Evolutionary conservation across 2,113 vertebrate species (phyloP).

Genomic region (Gadus chalcogrammus): DNA sequence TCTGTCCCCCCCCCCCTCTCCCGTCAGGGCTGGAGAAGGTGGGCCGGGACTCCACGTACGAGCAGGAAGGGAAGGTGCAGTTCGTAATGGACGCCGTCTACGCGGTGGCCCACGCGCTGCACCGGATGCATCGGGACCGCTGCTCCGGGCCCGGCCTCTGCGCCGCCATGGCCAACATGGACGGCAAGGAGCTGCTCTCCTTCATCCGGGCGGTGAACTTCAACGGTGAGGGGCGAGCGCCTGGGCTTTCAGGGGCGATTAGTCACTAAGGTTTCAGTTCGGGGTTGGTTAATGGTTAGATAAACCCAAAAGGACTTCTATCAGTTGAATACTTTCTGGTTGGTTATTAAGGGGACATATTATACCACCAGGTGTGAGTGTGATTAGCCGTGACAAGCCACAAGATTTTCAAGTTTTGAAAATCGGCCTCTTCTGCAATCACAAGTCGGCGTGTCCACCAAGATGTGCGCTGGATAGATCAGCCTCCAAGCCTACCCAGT

Average conservation of each 20-base stretch:
- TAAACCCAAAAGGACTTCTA: too few relatives aligned
- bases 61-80: slow-evolving; percentile 97
- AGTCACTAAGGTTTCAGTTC: background rate
- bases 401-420: too few relatives aligned
- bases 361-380: too few relatives aligned
- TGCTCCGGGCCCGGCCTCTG: slow-evolving; percentile 89
- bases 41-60: slow-evolving; percentile 88
- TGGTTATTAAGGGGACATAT: too few relatives aligned
- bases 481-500: too few relatives aligned
- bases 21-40: slow-evolving; percentile 87
- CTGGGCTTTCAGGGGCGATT: background rate
- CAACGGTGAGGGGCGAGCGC: slow-evolving; percentile 75
- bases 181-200: slow-evolving; percentile 89
- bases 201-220: slow-evolving; percentile 89
- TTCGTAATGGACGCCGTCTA: slow-evolving; percentile 97
- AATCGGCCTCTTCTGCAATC: too few relatives aligned
- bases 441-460: too few relatives aligned
- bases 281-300: too few relatives aligned
- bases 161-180: slow-evolving; percentile 84
- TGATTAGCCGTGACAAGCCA: too few relatives aligned
- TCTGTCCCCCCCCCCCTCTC: slow-evolving; percentile 22
- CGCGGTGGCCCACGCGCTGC: slow-evolving; percentile 91
- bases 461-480: too few relatives aligned
- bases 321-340: too few relatives aligned
- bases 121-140: slow-evolving; percentile 90